Conservation (phyloP, 2,888 invertebrate genomes). For the Thymelicus lineola region DNA sequence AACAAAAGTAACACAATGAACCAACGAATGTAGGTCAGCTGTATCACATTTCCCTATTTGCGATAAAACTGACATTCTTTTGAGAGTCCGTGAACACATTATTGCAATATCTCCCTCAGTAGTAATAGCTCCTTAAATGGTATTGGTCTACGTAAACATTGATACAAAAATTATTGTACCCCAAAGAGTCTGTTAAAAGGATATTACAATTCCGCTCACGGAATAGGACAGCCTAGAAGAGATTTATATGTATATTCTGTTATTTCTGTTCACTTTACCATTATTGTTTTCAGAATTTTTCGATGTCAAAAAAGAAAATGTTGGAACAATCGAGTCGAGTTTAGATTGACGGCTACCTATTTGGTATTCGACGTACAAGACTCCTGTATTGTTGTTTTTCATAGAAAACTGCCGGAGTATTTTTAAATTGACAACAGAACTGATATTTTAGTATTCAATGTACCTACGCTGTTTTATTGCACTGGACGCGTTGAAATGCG, state of each 20-base stretch:
- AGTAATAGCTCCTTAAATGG: not conserved
- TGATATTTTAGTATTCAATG: constrained; percentile 20
- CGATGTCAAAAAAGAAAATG: constrained; percentile 26
- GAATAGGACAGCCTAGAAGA: constrained; percentile 40
- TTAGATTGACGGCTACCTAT: constrained; percentile 30
- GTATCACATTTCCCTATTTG: constrained; percentile 16
- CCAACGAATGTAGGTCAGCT: constrained; percentile 4
- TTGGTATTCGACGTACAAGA: constrained; percentile 22
- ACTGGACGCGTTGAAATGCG: constrained; percentile 2
- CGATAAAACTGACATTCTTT: constrained; percentile 23
- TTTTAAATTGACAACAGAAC: constrained; percentile 24
- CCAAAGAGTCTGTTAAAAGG: constrained; percentile 62
- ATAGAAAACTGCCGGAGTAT: constrained; percentile 19
- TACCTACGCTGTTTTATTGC: constrained; percentile 20
- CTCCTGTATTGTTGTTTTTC: constrained; percentile 27
- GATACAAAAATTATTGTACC: constrained; percentile 48
- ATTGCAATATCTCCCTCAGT: constrained; percentile 23
- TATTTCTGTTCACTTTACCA: constrained; percentile 32
- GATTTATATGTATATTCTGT: constrained; percentile 25
- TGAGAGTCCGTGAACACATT: constrained; percentile 34
- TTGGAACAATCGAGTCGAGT: constrained; percentile 18
- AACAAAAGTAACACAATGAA: constrained; percentile 8
- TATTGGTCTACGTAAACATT: constrained; percentile 6
- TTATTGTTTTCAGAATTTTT: constrained; percentile 34
- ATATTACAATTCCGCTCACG: constrained; percentile 69